These are phyloP conservation scores for Serranus cabrilla DNA, from an alignment of 2,797 vertebrate species.

Conservation along the genomic window DNA sequence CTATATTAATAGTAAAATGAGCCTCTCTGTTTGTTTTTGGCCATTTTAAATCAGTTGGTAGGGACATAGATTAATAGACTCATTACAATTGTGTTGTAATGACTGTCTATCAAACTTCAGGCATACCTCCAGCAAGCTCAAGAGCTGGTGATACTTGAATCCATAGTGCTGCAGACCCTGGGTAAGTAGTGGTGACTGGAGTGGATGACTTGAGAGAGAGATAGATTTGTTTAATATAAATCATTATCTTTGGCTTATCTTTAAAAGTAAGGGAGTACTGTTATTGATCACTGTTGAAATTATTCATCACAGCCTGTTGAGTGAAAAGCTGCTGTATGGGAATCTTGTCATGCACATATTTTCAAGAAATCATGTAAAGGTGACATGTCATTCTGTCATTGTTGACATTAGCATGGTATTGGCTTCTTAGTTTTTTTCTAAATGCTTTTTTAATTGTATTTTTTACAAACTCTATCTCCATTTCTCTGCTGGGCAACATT, in stretches of 20 bases:
- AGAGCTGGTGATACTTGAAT: constrained; percentile 99
- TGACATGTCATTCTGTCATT: constrained; percentile 75
- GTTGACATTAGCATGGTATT: neutral
- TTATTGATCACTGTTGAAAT: constrained; percentile 56
- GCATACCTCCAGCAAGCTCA: constrained; percentile 99
- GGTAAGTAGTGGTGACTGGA: constrained; percentile 91
- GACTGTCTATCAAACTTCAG: constrained; percentile 92
- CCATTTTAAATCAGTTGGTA: constrained; percentile 66
- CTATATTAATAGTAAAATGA: constrained; percentile 40
- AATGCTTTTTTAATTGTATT: neutral
- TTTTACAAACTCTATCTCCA: neutral
- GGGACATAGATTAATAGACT: constrained; percentile 80
- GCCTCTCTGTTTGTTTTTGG: constrained; percentile 62
- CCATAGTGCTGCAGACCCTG: constrained; percentile 99
- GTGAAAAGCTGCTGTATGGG: constrained; percentile 57
- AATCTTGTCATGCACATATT: constrained; percentile 49
- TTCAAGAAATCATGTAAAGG: constrained; percentile 66
- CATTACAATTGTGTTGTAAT: constrained; percentile 90
- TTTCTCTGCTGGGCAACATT: constrained; percentile 2
- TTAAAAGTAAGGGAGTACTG: constrained; percentile 56
- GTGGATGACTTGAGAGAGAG: constrained; percentile 73
- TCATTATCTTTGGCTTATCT: constrained; percentile 46
- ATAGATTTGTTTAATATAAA: constrained; percentile 44
- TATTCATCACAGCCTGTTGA: constrained; percentile 60
- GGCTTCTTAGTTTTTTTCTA: neutral